These are phyloP conservation scores for Rhagium mordax DNA, from an alignment of 2,888 invertebrate genomes.

Conservation along the genomic window DNA sequence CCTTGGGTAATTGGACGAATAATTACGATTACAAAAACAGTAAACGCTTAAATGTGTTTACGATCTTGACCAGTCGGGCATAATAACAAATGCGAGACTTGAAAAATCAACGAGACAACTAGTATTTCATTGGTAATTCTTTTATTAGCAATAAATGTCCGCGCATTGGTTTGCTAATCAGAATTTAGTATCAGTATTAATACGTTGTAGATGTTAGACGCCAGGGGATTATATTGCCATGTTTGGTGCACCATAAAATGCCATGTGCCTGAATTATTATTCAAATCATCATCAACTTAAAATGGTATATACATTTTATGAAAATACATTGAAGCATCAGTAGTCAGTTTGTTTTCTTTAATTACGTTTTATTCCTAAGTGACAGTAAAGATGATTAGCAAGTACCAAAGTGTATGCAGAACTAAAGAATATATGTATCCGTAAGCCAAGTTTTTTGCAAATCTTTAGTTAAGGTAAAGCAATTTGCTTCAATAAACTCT, in stretches of 20 bases:
- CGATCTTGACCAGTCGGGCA: slow-evolving; percentile 4
- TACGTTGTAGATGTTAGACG: slow-evolving; percentile 3
- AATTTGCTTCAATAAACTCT: too few species aligned
- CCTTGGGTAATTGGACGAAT: slow-evolving; percentile 25
- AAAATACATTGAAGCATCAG: background rate
- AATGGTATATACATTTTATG: background rate
- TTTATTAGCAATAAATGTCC: slow-evolving; percentile 25
- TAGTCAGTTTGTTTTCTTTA: too few species aligned
- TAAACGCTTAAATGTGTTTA: slow-evolving; percentile 9
- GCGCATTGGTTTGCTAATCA: slow-evolving; percentile 15
- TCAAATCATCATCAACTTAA: background rate
- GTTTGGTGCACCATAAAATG: background rate
- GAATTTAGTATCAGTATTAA: slow-evolving; percentile 28
- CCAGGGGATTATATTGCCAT: background rate
- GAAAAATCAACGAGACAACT: slow-evolving; percentile 1
- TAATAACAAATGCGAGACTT: background rate
- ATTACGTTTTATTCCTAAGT: too few species aligned
- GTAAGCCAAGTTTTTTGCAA: too few species aligned
- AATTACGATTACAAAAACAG: background rate
- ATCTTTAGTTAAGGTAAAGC: too few species aligned
- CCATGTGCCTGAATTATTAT: background rate
- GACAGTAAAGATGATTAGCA: too few species aligned
- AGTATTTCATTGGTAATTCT: slow-evolving; percentile 21
- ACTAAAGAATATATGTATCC: too few species aligned
- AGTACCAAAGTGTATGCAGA: too few species aligned